Conservation (phyloP, 2,888 invertebrate genomes). For the Sphaeridia pumilis region DNA sequence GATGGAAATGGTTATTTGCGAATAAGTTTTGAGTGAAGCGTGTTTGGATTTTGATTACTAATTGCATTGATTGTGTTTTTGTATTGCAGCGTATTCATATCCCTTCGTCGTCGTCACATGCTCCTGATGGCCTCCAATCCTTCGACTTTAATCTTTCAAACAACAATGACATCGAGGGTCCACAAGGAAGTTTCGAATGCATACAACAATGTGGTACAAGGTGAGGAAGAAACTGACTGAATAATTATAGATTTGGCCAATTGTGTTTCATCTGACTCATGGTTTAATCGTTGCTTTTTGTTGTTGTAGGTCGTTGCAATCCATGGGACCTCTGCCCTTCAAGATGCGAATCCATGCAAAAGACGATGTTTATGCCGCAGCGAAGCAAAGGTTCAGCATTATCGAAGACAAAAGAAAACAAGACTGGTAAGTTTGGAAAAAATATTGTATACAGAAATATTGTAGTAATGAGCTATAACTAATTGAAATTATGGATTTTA, state of each 20-base stretch:
- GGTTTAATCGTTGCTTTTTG: too few relatives aligned
- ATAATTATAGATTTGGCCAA: too few relatives aligned
- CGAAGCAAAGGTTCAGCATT: constrained; percentile 79
- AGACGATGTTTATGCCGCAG: constrained; percentile 89
- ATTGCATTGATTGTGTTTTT: constrained; percentile 12
- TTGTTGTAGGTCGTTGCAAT: constrained; percentile 53
- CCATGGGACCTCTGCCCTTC: constrained; percentile 72
- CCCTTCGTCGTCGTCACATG: constrained; percentile 25
- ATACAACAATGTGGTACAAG: constrained; percentile 55
- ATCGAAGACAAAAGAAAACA: constrained; percentile 87
- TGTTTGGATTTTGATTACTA: not conserved
- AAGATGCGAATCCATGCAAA: constrained; percentile 89
- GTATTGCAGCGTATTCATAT: constrained; percentile 36
- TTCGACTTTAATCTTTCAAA: constrained; percentile 69
- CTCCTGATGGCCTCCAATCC: constrained; percentile 26
- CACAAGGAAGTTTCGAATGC: constrained; percentile 87
- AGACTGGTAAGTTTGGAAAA: constrained; percentile 55
- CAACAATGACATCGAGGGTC: constrained; percentile 67
- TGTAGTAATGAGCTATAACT: not conserved
- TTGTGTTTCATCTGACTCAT: too few relatives aligned
- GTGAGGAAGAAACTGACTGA: constrained; percentile 34
- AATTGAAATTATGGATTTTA: constrained; percentile 32
- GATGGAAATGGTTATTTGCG: too few relatives aligned
- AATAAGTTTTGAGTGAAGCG: too few relatives aligned
- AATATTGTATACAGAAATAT: too few relatives aligned